phyloP scores from a whole-genome alignment of 2,888 invertebrate species.

The Nebria salina region DNA sequence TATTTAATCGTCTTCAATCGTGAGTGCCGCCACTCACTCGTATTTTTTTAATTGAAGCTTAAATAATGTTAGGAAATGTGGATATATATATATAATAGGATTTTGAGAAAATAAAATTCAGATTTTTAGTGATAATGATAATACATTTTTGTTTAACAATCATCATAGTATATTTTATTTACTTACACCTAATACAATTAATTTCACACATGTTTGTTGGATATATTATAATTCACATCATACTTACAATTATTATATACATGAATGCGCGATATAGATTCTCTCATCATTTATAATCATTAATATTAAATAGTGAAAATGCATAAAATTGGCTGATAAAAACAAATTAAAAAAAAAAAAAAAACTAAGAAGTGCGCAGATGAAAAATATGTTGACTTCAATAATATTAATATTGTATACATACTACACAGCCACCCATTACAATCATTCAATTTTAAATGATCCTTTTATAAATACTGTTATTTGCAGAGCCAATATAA shows the following conservation, averaged over 20 bases:
- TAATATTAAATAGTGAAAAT: constrained; percentile 23
- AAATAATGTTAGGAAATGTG: too few species aligned
- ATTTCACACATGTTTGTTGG: constrained; percentile 37
- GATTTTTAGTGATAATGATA: neutral
- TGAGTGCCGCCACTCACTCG: too few species aligned
- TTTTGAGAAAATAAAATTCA: too few species aligned
- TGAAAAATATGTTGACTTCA: constrained; percentile 9
- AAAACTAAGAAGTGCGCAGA: neutral
- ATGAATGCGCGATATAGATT: constrained; percentile 15
- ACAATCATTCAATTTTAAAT: neutral
- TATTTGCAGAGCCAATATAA: neutral
- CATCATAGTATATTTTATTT: constrained; percentile 42
- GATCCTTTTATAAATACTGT: neutral
- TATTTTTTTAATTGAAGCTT: too few species aligned
- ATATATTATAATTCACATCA: constrained; percentile 28
- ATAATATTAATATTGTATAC: constrained; percentile 4
- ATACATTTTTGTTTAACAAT: constrained; percentile 35
- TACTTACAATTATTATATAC: constrained; percentile 44
- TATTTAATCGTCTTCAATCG: too few species aligned
- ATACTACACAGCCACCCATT: neutral
- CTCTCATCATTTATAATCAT: constrained; percentile 10
- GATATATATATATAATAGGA: too few species aligned
- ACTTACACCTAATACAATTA: constrained; percentile 39
- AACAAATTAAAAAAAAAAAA: too few species aligned
- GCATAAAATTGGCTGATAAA: constrained; percentile 11